Percentiles rank a stretch among this genome's conserved stretches.
These are phyloP conservation scores for Oscheius sp. DNA, from an alignment of 2,888 invertebrate species.

Conservation along the genomic window DNA sequence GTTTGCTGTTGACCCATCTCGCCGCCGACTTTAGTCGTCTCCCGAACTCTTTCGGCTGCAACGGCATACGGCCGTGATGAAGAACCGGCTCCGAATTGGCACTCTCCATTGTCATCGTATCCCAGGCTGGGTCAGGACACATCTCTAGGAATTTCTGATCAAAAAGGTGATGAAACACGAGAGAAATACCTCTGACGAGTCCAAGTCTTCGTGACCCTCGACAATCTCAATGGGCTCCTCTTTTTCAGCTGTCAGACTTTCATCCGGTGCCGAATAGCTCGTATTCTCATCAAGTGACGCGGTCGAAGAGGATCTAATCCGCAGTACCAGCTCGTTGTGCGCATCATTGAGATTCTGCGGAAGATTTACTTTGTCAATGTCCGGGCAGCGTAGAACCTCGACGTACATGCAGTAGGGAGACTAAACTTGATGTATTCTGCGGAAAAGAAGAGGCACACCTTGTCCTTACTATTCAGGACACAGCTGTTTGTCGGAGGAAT, in stretches of 20 bases:
- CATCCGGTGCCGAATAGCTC: slow-evolving; percentile 13
- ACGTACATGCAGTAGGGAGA: slow-evolving; percentile 98
- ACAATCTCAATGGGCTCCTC: slow-evolving; percentile 20
- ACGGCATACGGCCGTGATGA: slow-evolving; percentile 71
- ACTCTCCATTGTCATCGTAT: slow-evolving; percentile 84
- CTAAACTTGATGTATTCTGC: slow-evolving; percentile 74
- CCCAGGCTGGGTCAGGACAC: slow-evolving; percentile 36
- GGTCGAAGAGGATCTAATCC: slow-evolving; percentile 20
- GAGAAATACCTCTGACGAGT: background rate
- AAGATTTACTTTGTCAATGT: slow-evolving; percentile 31
- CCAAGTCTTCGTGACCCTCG: slow-evolving; percentile 73
- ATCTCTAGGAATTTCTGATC: slow-evolving; percentile 17
- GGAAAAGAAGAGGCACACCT: slow-evolving; percentile 77
- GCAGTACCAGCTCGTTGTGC: slow-evolving; percentile 37
- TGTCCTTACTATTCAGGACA: slow-evolving; percentile 97
- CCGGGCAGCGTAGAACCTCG: slow-evolving; percentile 80
- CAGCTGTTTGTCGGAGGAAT: slow-evolving; percentile 97
- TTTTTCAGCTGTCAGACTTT: background rate
- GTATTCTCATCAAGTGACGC: slow-evolving; percentile 28
- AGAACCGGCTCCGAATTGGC: slow-evolving; percentile 36
- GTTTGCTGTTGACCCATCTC: slow-evolving; percentile 80
- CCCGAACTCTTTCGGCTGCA: slow-evolving; percentile 86
- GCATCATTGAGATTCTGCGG: slow-evolving; percentile 38
- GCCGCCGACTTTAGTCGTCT: slow-evolving; percentile 80
- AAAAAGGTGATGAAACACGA: background rate